A percentile compares a stretch with the other conserved stretches of the same genome.
phyloP scores from a whole-genome alignment of 2,888 invertebrate genomes.

The Acanthacorydalis orientalis region DNA sequence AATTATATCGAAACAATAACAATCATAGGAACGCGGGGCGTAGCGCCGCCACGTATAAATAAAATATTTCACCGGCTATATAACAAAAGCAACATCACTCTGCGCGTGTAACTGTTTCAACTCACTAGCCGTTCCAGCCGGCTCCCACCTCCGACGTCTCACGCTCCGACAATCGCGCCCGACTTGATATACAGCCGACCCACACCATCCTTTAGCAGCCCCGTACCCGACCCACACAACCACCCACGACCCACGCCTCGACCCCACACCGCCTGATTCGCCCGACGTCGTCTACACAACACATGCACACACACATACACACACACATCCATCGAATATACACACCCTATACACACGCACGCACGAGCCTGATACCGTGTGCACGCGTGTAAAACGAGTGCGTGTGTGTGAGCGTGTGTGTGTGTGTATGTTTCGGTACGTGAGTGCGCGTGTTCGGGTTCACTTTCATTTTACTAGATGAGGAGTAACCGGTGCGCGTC shows the following conservation, averaged over 20 bases:
- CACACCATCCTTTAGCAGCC: background rate
- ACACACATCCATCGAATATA: background rate
- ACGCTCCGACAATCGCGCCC: too few relatives aligned
- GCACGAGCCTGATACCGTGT: too few relatives aligned
- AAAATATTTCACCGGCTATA: too few relatives aligned
- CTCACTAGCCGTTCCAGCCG: too few relatives aligned
- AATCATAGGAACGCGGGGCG: too few relatives aligned
- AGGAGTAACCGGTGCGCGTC: background rate
- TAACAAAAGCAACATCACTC: too few relatives aligned
- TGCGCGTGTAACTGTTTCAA: too few relatives aligned
- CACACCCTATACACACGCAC: background rate
- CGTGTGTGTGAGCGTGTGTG: background rate
- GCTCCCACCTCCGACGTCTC: too few relatives aligned
- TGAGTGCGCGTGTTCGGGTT: background rate
- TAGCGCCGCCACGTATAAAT: too few relatives aligned
- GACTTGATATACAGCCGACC: background rate
- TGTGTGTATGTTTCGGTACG: background rate
- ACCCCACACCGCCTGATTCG: background rate
- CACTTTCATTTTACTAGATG: background rate
- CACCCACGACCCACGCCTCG: background rate
- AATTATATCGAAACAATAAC: too few relatives aligned
- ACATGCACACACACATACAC: background rate
- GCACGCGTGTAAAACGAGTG: background rate
- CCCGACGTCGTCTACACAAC: background rate
- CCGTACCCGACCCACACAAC: background rate